Evolutionary conservation across 2,113 vertebrate genomes (phyloP), one percentile per base, ranked within the genome.

Genomic region (Capricornis sumatraensis): DNA sequence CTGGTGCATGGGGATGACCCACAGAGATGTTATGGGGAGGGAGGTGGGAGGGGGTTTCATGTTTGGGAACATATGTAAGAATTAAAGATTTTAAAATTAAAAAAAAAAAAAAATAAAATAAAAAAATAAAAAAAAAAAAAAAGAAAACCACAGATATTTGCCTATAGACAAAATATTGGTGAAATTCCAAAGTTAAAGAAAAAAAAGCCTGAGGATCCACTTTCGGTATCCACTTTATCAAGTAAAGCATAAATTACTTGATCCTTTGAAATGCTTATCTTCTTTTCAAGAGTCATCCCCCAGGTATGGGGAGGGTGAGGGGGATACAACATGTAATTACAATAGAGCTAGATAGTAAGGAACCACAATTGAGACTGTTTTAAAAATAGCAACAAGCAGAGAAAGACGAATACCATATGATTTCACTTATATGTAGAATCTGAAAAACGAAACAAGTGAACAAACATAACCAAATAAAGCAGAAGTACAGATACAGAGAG

Each of bases 91-190:
- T n/a, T n/a, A n/a, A n/a, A n/a, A n/a, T n/a, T n/a, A n/a, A n/a
- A n/a, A n/a, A n/a, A n/a, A n/a, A n/a, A n/a, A n/a, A n/a, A n/a
- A n/a, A n/a, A n/a, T n/a, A n/a, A n/a, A n/a, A n/a, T n/a, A n/a
- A n/a, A n/a, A n/a, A n/a, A n/a, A n/a, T n/a, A n/a, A n/a, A n/a
- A 89, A 86, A 86, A 53, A 89, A 86, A 86, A 53, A 89, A 86
- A 86, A 53, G 30, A 52, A 85, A 62, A 81, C 62, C 33, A 55
- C 13, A 27, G 27, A 90, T 30, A 15, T 52, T 47, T 45, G 21
- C 21, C 43, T 83, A 87, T 11, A 89, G 25, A 87, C 19, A 45
- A 94, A 81, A 87, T 52, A 21, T 33, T 33, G 47, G 58, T 91
- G 17, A 25, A 87, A 87, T 45, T 94, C 2, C 33, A 87, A 91